phyloP scores from a whole-genome alignment of 2,113 vertebrate genomes.

The Xiphophorus maculatus region DNA sequence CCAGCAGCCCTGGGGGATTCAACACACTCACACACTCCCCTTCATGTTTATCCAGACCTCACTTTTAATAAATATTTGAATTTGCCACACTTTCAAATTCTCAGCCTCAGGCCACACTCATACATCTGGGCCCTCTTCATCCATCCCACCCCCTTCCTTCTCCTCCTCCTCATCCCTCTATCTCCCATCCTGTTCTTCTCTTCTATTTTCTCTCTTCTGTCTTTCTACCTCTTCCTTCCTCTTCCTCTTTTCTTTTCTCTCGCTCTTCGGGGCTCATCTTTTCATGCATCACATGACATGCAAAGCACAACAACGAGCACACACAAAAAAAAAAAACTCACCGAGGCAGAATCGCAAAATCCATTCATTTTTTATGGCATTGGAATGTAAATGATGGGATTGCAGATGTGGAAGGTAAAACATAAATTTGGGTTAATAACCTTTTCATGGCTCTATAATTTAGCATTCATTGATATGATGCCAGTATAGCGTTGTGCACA shows the following conservation, averaged over 20 bases:
- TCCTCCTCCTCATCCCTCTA: conserved; percentile 20
- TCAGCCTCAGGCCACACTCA: conserved; percentile 71
- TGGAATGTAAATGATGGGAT: conserved; percentile 33
- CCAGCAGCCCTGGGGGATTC: conserved; percentile 64
- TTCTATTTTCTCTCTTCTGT: conserved; percentile 2
- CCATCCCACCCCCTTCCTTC: conserved; percentile 12
- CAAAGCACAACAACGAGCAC: conserved; percentile 29
- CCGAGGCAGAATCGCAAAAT: conserved; percentile 17
- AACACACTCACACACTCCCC: conserved; percentile 48
- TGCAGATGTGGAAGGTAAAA: conserved; percentile 29
- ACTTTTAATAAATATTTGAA: conserved; percentile 85
- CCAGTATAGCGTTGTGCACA: background rate
- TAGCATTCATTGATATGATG: background rate
- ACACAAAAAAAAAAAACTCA: background rate
- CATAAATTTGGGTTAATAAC: conserved; percentile 26
- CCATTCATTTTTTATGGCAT: conserved; percentile 24
- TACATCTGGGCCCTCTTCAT: conserved; percentile 72
- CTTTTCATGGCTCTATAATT: conserved; percentile 4
- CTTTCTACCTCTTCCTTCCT: background rate
- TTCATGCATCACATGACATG: conserved; percentile 69
- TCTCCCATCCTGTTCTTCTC: conserved; percentile 1
- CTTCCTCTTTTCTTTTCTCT: conserved; percentile 54
- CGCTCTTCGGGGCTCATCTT: conserved; percentile 60
- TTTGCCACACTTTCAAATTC: conserved; percentile 82
- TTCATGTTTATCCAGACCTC: conserved; percentile 81